Conservation (phyloP, 2,113 vertebrate genomes). For the Phaethornis superciliosus region DNA sequence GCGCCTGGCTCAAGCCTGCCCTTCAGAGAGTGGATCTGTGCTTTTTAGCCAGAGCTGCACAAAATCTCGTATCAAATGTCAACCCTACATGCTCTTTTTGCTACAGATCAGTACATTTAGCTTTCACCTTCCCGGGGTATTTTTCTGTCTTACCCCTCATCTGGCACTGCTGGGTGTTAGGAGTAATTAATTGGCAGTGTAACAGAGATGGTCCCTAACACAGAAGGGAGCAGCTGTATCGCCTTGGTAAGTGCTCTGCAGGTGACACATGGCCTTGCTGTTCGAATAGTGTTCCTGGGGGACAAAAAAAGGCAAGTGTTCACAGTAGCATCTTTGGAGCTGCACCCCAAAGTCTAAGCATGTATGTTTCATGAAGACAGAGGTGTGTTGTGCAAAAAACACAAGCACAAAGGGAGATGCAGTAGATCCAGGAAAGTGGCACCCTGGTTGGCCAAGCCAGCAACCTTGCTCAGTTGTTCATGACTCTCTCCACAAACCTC, state of each 20-base stretch:
- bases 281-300: background rate
- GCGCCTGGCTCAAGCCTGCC: background rate
- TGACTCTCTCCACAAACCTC: background rate
- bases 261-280: background rate
- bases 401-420: background rate
- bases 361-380: fast-evolving
- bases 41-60: background rate
- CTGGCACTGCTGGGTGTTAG: background rate
- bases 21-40: too few species aligned
- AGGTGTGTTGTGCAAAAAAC: background rate
- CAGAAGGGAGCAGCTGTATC: background rate
- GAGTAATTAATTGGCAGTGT: background rate
- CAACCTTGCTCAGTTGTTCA: background rate
- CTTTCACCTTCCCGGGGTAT: background rate
- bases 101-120: background rate
- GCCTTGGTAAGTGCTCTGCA: background rate
- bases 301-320: fast-evolving
- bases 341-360: too few species aligned
- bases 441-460: background rate
- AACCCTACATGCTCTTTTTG: too few species aligned
- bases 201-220: background rate
- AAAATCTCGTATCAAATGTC: background rate
- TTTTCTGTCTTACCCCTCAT: background rate
- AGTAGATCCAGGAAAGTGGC: background rate
- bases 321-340: background rate